These are phyloP conservation scores for Colossoma macropomum DNA, from an alignment of 2,113 vertebrate genomes.

Conservation along the genomic window DNA sequence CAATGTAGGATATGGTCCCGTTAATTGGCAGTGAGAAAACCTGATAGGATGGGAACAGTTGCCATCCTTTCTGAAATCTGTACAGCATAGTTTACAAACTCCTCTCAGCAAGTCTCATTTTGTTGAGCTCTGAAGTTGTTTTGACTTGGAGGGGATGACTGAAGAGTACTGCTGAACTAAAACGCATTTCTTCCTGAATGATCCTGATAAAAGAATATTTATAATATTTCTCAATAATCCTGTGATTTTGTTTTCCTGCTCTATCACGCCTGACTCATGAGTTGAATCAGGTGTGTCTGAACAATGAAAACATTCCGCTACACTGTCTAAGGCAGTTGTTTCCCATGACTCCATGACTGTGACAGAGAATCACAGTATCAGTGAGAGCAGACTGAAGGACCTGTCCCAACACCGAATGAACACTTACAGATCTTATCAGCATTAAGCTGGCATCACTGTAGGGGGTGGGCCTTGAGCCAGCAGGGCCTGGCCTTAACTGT, in stretches of 20 bases:
- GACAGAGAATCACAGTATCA: neutral
- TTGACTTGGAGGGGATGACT: neutral
- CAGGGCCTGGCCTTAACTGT: slow-evolving; percentile 3
- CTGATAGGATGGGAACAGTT: too few relatives aligned
- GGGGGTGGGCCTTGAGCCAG: slow-evolving; percentile 3
- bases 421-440: slow-evolving; percentile 22
- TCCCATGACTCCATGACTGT: neutral
- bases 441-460: slow-evolving; percentile 22
- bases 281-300: neutral
- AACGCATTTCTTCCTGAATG: too few relatives aligned
- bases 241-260: neutral
- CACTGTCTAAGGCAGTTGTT: neutral
- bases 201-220: too few relatives aligned
- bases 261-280: neutral
- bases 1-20: too few relatives aligned
- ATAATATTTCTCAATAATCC: too few relatives aligned
- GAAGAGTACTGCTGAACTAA: too few relatives aligned
- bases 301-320: neutral
- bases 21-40: too few relatives aligned
- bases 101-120: too few relatives aligned
- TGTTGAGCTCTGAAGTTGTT: neutral
- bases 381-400: neutral
- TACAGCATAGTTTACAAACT: too few relatives aligned
- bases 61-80: too few relatives aligned
- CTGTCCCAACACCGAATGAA: neutral